phyloP scores from a whole-genome alignment of 2,888 invertebrate species.

The Andrena minutula region DNA sequence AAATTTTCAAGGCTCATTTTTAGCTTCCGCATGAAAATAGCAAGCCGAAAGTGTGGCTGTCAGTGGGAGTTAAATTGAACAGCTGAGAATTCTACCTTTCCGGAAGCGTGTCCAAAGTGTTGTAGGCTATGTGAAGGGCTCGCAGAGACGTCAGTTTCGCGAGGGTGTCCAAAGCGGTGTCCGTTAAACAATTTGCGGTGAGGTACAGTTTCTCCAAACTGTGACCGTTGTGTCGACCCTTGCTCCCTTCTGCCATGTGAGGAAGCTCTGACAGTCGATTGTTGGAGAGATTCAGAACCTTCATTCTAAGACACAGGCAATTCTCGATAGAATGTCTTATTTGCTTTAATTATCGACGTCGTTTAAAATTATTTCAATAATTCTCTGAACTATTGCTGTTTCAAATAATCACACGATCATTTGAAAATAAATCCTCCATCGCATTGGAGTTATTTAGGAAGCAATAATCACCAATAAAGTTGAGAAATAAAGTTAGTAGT shows the following conservation, averaged over 20 bases:
- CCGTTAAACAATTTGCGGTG: slow-evolving; percentile 92
- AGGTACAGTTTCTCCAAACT: slow-evolving; percentile 89
- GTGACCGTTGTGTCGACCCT: slow-evolving; percentile 74
- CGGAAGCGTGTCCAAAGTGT: slow-evolving; percentile 90
- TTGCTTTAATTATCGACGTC: too few species aligned
- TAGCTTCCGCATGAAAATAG: too few species aligned
- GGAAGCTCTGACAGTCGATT: slow-evolving; percentile 91
- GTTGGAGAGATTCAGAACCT: slow-evolving; percentile 91
- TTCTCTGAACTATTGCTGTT: too few species aligned
- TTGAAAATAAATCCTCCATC: too few species aligned
- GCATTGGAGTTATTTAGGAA: too few species aligned
- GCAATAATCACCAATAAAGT: neutral
- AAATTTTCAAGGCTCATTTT: too few species aligned
- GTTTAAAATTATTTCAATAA: too few species aligned
- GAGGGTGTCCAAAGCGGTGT: slow-evolving; percentile 89
- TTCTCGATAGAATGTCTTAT: too few species aligned
- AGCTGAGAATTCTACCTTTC: slow-evolving; percentile 85
- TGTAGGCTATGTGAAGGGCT: slow-evolving; percentile 92
- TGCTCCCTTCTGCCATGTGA: slow-evolving; percentile 86
- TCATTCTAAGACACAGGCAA: slow-evolving; percentile 84
- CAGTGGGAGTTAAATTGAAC: neutral
- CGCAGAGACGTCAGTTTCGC: slow-evolving; percentile 89
- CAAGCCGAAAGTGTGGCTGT: too few species aligned
- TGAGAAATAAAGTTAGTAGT: neutral
- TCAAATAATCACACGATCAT: too few species aligned